These are phyloP conservation scores for Solenopsis invicta DNA, from an alignment of 1,140 invertebrate genomes.

Conservation along the genomic window DNA sequence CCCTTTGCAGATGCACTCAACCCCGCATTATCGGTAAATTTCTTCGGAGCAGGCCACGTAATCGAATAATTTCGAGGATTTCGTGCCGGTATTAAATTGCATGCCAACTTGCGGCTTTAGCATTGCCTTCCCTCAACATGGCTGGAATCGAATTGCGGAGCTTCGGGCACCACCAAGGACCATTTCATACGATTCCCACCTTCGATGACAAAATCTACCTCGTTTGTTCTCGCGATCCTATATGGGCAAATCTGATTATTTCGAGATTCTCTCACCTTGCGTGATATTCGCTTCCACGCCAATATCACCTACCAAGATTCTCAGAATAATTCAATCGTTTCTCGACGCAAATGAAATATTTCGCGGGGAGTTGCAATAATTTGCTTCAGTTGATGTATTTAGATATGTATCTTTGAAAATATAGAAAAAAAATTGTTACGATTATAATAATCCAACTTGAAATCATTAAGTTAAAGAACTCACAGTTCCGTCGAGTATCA, in stretches of 20 bases:
- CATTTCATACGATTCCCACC: slow-evolving; percentile 25
- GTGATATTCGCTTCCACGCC: background rate
- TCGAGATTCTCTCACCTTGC: slow-evolving; percentile 23
- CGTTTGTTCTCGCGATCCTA: slow-evolving; percentile 41
- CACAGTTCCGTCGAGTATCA: too few species aligned
- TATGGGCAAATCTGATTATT: slow-evolving; percentile 54
- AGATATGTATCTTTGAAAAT: background rate
- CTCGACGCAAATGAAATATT: background rate
- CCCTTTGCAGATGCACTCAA: slow-evolving; percentile 16
- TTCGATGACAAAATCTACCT: slow-evolving; percentile 56
- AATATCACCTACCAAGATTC: background rate
- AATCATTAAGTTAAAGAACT: too few species aligned
- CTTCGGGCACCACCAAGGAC: slow-evolving; percentile 19
- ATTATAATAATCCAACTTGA: background rate
- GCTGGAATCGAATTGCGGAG: slow-evolving; percentile 42
- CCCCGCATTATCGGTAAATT: slow-evolving; percentile 35
- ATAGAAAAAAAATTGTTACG: background rate
- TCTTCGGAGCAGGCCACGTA: slow-evolving; percentile 27
- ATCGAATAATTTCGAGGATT: slow-evolving; percentile 63
- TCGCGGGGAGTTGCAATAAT: background rate
- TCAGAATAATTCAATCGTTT: background rate
- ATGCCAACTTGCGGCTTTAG: slow-evolving; percentile 41
- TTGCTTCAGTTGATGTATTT: background rate
- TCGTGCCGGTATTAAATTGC: slow-evolving; percentile 55
- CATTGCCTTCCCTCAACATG: slow-evolving; percentile 26